Evolutionary conservation across 2,113 vertebrate genomes (phyloP).

Genomic region (Sitta europaea): DNA sequence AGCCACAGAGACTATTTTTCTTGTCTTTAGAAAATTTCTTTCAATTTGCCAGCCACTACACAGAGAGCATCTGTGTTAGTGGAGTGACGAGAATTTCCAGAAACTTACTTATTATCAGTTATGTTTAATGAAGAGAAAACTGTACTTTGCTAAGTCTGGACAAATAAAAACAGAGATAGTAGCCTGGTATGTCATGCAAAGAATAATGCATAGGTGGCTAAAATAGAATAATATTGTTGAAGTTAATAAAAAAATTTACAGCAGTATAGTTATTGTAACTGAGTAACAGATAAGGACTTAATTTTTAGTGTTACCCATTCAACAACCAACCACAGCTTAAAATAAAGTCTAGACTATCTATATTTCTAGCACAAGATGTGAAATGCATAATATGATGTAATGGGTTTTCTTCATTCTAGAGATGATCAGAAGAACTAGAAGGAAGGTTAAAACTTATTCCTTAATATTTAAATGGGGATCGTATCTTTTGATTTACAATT

Average conservation of each 20-base stretch:
- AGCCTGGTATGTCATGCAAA: background rate
- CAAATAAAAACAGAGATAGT: background rate
- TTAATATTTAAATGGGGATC: background rate
- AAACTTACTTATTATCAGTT: background rate
- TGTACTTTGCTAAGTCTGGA: background rate
- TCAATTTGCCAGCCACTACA: background rate
- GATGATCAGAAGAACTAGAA: background rate
- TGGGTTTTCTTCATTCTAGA: background rate
- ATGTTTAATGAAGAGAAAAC: background rate
- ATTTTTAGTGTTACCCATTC: background rate
- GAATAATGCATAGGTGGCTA: background rate
- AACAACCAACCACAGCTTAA: background rate
- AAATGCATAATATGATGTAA: background rate
- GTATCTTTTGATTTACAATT: background rate
- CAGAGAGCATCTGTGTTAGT: background rate
- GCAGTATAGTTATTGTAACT: background rate
- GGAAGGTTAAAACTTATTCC: background rate
- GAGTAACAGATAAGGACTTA: background rate
- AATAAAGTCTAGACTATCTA: background rate
- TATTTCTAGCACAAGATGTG: background rate
- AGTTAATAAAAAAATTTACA: background rate
- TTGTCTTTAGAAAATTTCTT: background rate
- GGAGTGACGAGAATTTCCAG: background rate
- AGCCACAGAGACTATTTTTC: background rate
- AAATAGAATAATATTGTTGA: background rate